phyloP scores from a whole-genome alignment of 2,797 vertebrate genomes.

The Poeciliopsis presidionis region DNA sequence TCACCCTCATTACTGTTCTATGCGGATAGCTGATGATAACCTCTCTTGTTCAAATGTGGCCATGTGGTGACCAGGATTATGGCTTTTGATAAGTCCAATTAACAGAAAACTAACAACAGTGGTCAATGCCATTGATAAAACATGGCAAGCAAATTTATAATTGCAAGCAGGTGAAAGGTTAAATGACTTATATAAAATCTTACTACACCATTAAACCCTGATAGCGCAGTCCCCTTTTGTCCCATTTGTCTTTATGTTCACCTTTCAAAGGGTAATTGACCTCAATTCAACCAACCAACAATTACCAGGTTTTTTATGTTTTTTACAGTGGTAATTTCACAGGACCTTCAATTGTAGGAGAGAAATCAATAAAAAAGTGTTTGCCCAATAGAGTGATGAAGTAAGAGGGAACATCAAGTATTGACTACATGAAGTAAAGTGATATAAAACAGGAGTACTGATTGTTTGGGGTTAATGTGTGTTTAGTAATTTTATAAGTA shows the following conservation, averaged over 20 bases:
- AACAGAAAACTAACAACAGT: constrained; percentile 53
- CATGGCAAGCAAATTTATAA: constrained; percentile 58
- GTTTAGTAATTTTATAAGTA: not conserved
- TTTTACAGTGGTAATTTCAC: constrained; percentile 1
- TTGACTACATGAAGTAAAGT: not conserved
- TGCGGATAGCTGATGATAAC: constrained; percentile 64
- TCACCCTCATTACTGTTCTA: constrained; percentile 64
- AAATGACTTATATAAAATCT: constrained; percentile 49
- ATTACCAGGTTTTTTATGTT: constrained; percentile 32
- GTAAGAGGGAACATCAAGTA: not conserved
- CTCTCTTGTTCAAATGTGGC: constrained; percentile 42
- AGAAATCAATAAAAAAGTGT: constrained; percentile 19
- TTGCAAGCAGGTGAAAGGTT: constrained; percentile 65
- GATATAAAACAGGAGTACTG: not conserved
- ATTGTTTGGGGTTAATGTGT: not conserved
- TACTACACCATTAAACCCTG: constrained; percentile 39
- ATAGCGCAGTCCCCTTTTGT: constrained; percentile 19
- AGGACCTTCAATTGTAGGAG: constrained; percentile 7
- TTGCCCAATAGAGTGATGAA: constrained; percentile 17
- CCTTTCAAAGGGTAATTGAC: constrained; percentile 42
- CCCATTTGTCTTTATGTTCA: constrained; percentile 14
- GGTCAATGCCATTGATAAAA: constrained; percentile 64
- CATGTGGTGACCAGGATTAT: constrained; percentile 44
- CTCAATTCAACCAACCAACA: constrained; percentile 20
- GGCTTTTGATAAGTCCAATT: constrained; percentile 63